phyloP scores from a whole-genome alignment of 2,797 vertebrate species.

The Oreochromis grahami region DNA sequence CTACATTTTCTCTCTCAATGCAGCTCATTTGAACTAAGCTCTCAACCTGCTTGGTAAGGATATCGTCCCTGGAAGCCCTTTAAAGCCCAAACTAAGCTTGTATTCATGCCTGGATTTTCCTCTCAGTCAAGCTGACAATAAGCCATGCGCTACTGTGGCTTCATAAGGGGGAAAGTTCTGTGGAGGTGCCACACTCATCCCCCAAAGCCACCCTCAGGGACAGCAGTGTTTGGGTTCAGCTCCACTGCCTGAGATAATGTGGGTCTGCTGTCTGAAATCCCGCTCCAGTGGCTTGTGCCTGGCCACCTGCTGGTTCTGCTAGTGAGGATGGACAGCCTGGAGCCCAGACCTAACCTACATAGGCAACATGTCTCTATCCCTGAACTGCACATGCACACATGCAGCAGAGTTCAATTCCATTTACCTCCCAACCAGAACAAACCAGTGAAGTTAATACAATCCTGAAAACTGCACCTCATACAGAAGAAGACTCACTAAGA shows the following conservation, averaged over 20 bases:
- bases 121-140: constrained; percentile 54
- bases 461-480: constrained; percentile 67
- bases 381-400: constrained; percentile 15
- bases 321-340: constrained; percentile 57
- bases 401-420: constrained; percentile 1
- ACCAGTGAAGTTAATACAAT: constrained; percentile 55
- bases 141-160: constrained; percentile 21
- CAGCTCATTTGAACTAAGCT: constrained; percentile 16
- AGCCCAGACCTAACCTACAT: constrained; percentile 67
- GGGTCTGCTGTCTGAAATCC: constrained; percentile 54
- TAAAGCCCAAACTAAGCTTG: constrained; percentile 47
- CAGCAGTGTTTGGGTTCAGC: constrained; percentile 63
- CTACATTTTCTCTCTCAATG: neutral
- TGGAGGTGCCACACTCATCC: constrained; percentile 56
- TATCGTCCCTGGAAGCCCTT: constrained; percentile 36
- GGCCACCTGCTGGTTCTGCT: constrained; percentile 68
- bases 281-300: constrained; percentile 49
- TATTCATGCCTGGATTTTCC: constrained; percentile 59
- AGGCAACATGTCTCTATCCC: constrained; percentile 35
- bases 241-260: constrained; percentile 66
- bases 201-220: constrained; percentile 55
- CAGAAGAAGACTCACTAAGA: constrained; percentile 66
- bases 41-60: constrained; percentile 46
- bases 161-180: constrained; percentile 31
- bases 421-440: constrained; percentile 53